Evolutionary conservation across 2,888 invertebrate genomes (phyloP).

Genomic region (Drosophila pseudotakahashii): DNA sequence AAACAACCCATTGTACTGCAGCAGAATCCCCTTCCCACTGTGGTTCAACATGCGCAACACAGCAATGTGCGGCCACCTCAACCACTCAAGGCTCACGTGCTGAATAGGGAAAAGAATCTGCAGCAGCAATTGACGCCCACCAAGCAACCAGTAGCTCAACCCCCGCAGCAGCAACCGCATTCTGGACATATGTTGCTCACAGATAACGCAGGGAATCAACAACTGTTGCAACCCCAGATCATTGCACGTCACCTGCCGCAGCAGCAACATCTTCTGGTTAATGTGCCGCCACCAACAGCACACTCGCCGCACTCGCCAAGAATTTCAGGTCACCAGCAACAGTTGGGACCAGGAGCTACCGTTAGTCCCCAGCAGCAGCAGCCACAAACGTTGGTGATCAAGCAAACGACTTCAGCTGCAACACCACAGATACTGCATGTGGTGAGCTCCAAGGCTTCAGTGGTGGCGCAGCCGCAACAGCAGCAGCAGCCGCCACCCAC

Average conservation of each 20-base stretch:
- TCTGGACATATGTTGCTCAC: constrained; percentile 74
- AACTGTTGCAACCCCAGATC: constrained; percentile 75
- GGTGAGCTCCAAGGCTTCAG: constrained; percentile 77
- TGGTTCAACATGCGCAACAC: constrained; percentile 83
- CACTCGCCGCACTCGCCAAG: constrained; percentile 75
- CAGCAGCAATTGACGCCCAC: constrained; percentile 58
- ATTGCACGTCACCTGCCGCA: constrained; percentile 64
- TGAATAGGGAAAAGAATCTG: constrained; percentile 85
- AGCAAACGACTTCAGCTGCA: constrained; percentile 67
- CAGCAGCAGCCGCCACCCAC: constrained; percentile 43
- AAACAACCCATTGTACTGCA: constrained; percentile 79
- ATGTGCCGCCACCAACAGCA: constrained; percentile 81
- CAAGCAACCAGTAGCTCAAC: constrained; percentile 56
- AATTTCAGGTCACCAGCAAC: constrained; percentile 64
- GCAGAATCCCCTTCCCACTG: constrained; percentile 73
- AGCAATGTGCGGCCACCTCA: constrained; percentile 85
- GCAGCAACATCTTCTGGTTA: constrained; percentile 77
- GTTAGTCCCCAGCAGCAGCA: constrained; percentile 65
- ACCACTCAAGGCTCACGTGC: constrained; percentile 87
- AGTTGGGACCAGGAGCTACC: constrained; percentile 49
- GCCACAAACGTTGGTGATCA: constrained; percentile 80
- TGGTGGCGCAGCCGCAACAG: constrained; percentile 52
- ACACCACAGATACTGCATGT: constrained; percentile 80
- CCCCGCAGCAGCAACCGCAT: constrained; percentile 43
- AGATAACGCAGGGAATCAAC: constrained; percentile 71